Percentiles rank a stretch among this genome's conserved stretches.
These are phyloP conservation scores for Apolygus lucorum DNA, from an alignment of 1,140 invertebrate species.

Conservation along the genomic window DNA sequence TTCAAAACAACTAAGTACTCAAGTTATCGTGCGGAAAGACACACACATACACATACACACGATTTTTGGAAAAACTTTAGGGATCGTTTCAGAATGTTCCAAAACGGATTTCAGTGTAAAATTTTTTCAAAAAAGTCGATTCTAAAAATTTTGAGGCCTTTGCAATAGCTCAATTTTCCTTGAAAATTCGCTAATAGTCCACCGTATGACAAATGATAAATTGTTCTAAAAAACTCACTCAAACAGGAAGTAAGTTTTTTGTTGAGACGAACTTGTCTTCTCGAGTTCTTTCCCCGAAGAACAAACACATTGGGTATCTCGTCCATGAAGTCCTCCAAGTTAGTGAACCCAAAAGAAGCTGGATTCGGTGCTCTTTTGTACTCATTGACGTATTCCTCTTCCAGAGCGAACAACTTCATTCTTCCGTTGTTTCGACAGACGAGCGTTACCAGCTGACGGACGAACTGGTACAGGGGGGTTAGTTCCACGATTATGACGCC, in stretches of 20 bases:
- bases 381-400: slow-evolving; percentile 45
- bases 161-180: too few relatives aligned
- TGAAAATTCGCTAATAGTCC: neutral
- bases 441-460: slow-evolving; percentile 48
- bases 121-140: too few relatives aligned
- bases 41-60: too few relatives aligned
- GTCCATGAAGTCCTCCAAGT: slow-evolving; percentile 44
- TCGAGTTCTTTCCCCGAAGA: slow-evolving; percentile 40
- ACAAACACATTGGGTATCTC: slow-evolving; percentile 49
- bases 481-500: slow-evolving; percentile 44
- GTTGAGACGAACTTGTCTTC: slow-evolving; percentile 41
- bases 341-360: slow-evolving; percentile 48
- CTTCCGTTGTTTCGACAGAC: slow-evolving; percentile 46
- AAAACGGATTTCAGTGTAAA: too few relatives aligned
- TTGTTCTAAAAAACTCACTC: neutral
- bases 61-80: too few relatives aligned
- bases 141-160: too few relatives aligned
- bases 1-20: too few relatives aligned
- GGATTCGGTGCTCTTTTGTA: slow-evolving; percentile 48
- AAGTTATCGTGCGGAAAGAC: too few relatives aligned
- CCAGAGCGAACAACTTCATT: slow-evolving; percentile 47
- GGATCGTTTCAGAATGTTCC: too few relatives aligned
- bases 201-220: neutral
- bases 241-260: slow-evolving; percentile 36
- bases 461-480: slow-evolving; percentile 48